Evolutionary conservation across 2,113 vertebrate genomes (phyloP), one percentile per base, ranked within the genome.

Genomic region (Eira barbara): DNA sequence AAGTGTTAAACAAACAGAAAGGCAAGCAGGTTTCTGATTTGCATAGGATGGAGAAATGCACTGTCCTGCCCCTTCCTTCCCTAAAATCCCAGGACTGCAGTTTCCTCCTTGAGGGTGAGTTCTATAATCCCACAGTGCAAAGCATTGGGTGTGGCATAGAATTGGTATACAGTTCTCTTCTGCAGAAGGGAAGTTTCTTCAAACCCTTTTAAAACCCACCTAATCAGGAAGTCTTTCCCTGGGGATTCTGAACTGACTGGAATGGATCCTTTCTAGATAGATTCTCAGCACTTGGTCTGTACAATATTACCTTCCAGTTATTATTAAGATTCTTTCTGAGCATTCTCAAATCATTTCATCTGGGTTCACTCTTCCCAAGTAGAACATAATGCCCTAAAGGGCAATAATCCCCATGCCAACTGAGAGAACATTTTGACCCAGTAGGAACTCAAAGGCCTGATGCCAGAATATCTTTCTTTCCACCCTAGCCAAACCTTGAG

Each of bases 401-500:
- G 45, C 21, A 79, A 8, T 7, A 15, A 67, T 47, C 11, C 21
- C 45, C 15, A 21, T 18, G 8, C 34, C 21, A 84, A 36, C 63
- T 21, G 12, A 84, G 23, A 79, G 55, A 89, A 82, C n/a, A 31
- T 45, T 29, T 12, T 45, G n/a, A 61, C 42, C 36, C 13, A 59
- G 65, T 8, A 49, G 31, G 15, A 31, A 39, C 31, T 47, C 52
- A 23, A 45, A 29, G 49, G 6, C 2, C 45, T 42, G 11, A 49
- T 82, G 27, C 47, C 27, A 20, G 87, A 69, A 92, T 78, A 74
- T 74, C 93, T 97, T 90, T 71, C 95, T 94, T 95, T 96, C 95
- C 90, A 34, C 9, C 25, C 90, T 97, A 94, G 87, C 67, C 59
- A 89, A 97, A 91, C n/a, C 96, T 97, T 97, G 96, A 94, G 86